A percentile compares a stretch with the other conserved stretches of the same genome.
Evolutionary conservation across 1,140 invertebrate genomes (phyloP).

Genomic region (Lordiphosa collinella): DNA sequence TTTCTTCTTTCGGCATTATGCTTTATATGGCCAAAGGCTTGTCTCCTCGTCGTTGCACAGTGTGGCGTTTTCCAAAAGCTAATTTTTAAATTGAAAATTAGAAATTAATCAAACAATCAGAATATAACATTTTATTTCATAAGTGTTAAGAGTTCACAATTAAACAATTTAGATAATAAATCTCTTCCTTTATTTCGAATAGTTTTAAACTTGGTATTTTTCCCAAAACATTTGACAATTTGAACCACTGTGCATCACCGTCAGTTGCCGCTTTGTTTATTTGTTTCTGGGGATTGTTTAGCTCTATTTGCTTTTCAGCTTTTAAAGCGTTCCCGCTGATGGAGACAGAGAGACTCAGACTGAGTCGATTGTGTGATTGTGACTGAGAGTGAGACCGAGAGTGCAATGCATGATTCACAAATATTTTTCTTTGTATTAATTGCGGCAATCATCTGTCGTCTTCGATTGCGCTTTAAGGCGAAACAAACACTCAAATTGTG

Average conservation of each 20-base stretch:
- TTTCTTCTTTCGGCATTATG: conserved; percentile 16
- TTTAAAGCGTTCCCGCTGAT: conserved; percentile 27
- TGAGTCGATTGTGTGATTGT: too few relatives aligned
- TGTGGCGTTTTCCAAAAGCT: not conserved
- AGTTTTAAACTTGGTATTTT: too few relatives aligned
- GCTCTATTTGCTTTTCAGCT: conserved; percentile 65
- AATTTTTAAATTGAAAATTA: too few relatives aligned
- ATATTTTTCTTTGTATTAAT: conserved; percentile 60
- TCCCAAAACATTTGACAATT: too few relatives aligned
- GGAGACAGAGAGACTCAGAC: conserved; percentile 1
- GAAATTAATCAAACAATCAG: too few relatives aligned
- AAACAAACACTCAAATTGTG: not conserved
- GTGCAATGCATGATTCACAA: conserved; percentile 55
- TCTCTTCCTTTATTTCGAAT: too few relatives aligned
- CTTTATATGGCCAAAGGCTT: conserved; percentile 50
- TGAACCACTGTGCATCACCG: not conserved
- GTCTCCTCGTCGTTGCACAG: conserved; percentile 11
- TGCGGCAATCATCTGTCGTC: conserved; percentile 48
- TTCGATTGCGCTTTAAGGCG: conserved; percentile 18
- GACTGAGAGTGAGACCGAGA: not conserved
- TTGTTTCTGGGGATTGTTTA: conserved; percentile 55
- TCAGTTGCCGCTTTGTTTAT: conserved; percentile 52
- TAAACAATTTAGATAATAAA: too few relatives aligned
- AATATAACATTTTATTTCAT: too few relatives aligned
- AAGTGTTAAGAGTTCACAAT: too few relatives aligned